Evolutionary conservation across 1,140 invertebrate genomes (phyloP), one percentile per base, ranked within the genome.

Genomic region (Phortica variegata): DNA sequence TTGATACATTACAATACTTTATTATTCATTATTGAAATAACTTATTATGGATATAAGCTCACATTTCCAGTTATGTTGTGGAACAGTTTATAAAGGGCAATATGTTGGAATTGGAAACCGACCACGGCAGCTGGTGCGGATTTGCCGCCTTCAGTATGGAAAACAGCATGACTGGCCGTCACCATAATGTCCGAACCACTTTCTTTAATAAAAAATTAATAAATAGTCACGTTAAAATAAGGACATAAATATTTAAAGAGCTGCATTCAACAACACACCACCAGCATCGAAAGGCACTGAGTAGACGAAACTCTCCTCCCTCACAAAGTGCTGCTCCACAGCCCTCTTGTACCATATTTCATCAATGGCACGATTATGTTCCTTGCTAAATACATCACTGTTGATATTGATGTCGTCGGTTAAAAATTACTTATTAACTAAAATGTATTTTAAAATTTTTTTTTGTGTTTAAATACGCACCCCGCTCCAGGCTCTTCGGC

Each of bases 271-370:
- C 16, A 36, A 52, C 58, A 19, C 47, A 69, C 63, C 65, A 17
- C 61, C 75, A 8, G 55, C 56, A 65, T 90, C 83, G 63, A 88
- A 86, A n/a, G 90, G 89, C 19, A 92, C 86, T 1, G 90, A 89
- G 72, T 91, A 95, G 0, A 95, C 90, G 70, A 93, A 95, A 56
- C 88, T 90, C 2, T 88, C 83, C 0, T 85, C 82, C 41, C 90
- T 84, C 19, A 89, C 77, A 61, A 86, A 87, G 76, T 93, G 85
- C 54, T 93, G 90, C 56, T 96, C 93, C 0, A 97, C 92, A 1
- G 94, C 93, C 38, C 93, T 81, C 54, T 87, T 86, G 73, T 98
- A 98, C 90, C 93, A 97, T 6, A 91, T 82, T 74, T 96, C 93
- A 70, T 97, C 91, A 33, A 92, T 93, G 1, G 93, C 88, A 41